Base-by-base conservation (phyloP, 2,797 vertebrate genomes). In the Chaetophractus vellerosus region DNA sequence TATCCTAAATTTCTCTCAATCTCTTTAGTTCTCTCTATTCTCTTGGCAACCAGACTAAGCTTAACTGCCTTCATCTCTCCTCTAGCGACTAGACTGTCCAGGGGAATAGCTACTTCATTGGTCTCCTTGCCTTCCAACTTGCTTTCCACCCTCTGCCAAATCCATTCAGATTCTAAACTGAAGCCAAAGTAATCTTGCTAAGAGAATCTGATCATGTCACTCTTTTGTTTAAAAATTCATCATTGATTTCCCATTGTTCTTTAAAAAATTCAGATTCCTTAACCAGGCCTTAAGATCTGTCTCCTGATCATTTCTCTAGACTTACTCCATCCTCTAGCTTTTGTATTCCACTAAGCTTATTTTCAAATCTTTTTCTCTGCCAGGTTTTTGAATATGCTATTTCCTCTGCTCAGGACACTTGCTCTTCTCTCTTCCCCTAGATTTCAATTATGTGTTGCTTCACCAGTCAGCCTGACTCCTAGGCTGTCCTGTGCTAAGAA, bases 251-350 rank as follows among this genome's bases (percentile, higher is more conserved):
- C 55, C 33, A 26, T 36, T n/a, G 11, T 41, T 52, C 33, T 81
- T 88, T 69, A 90, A 81, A 90, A 82, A 82, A 57, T 36, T 36
- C 24, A 50, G 6, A 88, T 68, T 59, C 21, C 50, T 90, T 21
- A 90, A 52, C 4, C 24, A 61, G n/a, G 14, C 10, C 33, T 88
- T 79, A 2, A 18, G 0, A 45, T 55, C 41, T 88, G 59, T 69
- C 10, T 69, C 41, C 24, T 63, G n/a, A 83, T 50, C 38, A 16
- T 45, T 72, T 89, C 64, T 74, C 59, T 61, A 71, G 28, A 63
- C 28, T 75, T 80, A n/a, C 18, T 38, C 21, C 24, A 19, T 11
- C 6, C 52, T 63, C 10, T 78, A 24, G 28, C 16, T 2, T 50
- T n/a, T 66, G 6, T 45, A 15, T 14, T 63, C 86, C n/a, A 33